Base-by-base conservation (phyloP, 2,113 vertebrate genomes). In the Protobothrops mucrosquamatus region DNA sequence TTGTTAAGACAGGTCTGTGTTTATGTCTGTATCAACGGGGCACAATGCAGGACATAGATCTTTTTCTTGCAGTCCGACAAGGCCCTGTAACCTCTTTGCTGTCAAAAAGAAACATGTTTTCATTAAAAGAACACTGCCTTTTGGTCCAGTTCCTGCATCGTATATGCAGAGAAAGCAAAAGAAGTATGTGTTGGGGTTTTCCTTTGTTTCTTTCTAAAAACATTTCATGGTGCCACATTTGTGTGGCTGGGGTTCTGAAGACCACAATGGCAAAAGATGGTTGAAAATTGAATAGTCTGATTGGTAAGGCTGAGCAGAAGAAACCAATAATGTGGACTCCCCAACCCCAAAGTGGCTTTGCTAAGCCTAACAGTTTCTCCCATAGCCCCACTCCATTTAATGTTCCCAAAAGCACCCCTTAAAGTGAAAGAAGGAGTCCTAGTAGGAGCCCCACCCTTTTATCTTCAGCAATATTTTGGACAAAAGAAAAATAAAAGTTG, bases 101-200 rank as follows among this genome's bases (percentile, higher is more conserved):
- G 92, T 8, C 18, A 93, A 92, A 94, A 95, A 61, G 48, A 92
- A 87, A 92, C 92, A 93, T 93, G 92, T 87, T 93, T 90, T 93
- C 92, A 93, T 93, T 93, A 90, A 91, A 91, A 87, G 26, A 0
- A 85, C 91, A 74, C 93, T 93, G 34, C 74, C 86, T 81, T 94
- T 87, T 94, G 86, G 52, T 95, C 39, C 95, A 86, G 48, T 95
- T 34, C 14, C 59, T n/a, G 23, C 81, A 91, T 88, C 43, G 26
- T 85, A 88, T 91, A 91, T 88, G 81, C 89, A 93, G 46, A 54
- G 88, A 93, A 34, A 57, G 39, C 51, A 54, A 43, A 69, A 64
- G 74, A 64, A 90, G 29, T 61, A 7, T 87, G 20, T n/a, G 14
- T 74, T 46, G 46, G 43, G 12, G 34, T 55, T 91, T n/a, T 39